Base-by-base conservation (phyloP, 2,797 vertebrate genomes). In the Tokudaia tokunoshimensis region DNA sequence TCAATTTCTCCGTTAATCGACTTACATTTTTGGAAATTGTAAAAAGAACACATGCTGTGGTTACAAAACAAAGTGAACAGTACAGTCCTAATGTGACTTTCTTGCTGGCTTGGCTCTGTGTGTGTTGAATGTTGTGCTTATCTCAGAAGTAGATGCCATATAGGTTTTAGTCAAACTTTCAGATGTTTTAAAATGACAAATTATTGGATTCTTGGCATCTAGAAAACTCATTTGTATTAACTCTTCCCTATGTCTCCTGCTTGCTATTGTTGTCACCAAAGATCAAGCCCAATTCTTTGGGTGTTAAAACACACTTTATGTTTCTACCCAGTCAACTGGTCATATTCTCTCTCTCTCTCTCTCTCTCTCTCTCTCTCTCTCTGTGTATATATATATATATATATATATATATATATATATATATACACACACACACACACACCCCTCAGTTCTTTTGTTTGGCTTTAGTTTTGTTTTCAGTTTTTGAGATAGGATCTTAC, bases 31-130 rank as follows among this genome's bases (percentile, higher is more conserved):
- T 89, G 47, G 65, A 86, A 96, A 81, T 91, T 75, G 20, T 90
- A 34, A 97, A 96, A 86, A 67, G 75, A 93, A 59, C 57, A 89
- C 57, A 67, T 74, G 61, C 61, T 88, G 26, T 94, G 78, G 72
- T 90, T 97, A 80, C 94, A 97, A 89, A 95, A 31, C 72, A 94
- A 89, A 55, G 17, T 57, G 37, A 83, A 92, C 14, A n/a, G 75
- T 76, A 29, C 47, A 72, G 26, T 92, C 65, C 55, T 19, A 81
- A 26, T 34, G 15, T n/a, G 15, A 63, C 63, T 70, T 96, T 83
- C 82, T 80, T 67, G 8, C 76, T 75, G 93, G 67, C 81, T 90
- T 65, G 72, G 9, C 67, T 72, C 29, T 78, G 37, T 70, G 7
- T 78, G 34, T 89, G 59, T 94, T 93, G 92, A 89, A 76, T 78